Evolutionary conservation across 2,888 invertebrate species (phyloP).

Genomic region (Folsomia candida): DNA sequence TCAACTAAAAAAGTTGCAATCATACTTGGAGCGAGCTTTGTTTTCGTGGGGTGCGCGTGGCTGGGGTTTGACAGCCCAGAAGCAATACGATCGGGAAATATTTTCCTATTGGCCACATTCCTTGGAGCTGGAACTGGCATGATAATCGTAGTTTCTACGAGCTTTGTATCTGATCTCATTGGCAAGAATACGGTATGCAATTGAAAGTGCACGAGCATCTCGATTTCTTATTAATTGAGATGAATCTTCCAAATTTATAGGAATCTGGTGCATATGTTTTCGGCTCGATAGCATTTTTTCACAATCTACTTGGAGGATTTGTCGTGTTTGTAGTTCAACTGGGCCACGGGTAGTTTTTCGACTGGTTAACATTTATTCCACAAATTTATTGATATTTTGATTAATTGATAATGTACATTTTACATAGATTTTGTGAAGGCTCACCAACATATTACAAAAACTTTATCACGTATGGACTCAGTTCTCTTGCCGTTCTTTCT

Average conservation of each 20-base stretch:
- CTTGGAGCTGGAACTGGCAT: constrained; percentile 44
- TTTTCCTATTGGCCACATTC: constrained; percentile 48
- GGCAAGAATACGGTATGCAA: constrained; percentile 47
- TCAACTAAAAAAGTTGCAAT: constrained; percentile 55
- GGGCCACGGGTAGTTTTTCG: constrained; percentile 30
- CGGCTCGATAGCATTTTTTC: constrained; percentile 32
- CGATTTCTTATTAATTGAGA: neutral
- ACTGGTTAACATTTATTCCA: neutral
- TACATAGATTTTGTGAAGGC: constrained; percentile 26
- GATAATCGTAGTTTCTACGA: constrained; percentile 47
- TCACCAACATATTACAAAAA: constrained; percentile 33
- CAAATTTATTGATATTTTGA: neutral
- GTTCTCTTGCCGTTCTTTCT: constrained; percentile 31
- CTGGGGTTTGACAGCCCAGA: constrained; percentile 36
- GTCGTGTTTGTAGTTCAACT: constrained; percentile 35
- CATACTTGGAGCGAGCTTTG: constrained; percentile 49
- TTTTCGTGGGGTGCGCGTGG: constrained; percentile 41
- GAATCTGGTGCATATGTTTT: constrained; percentile 37
- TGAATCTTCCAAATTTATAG: constrained; percentile 15
- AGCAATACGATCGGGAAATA: constrained; percentile 31
- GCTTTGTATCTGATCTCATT: constrained; percentile 51
- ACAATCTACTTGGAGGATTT: constrained; percentile 38
- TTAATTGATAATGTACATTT: too few species aligned
- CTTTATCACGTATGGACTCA: constrained; percentile 31
- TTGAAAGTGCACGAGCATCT: neutral